Evolutionary conservation across 2,888 invertebrate genomes (phyloP), one percentile per base, ranked within the genome.

Genomic region (Alloscopus bannaensis): DNA sequence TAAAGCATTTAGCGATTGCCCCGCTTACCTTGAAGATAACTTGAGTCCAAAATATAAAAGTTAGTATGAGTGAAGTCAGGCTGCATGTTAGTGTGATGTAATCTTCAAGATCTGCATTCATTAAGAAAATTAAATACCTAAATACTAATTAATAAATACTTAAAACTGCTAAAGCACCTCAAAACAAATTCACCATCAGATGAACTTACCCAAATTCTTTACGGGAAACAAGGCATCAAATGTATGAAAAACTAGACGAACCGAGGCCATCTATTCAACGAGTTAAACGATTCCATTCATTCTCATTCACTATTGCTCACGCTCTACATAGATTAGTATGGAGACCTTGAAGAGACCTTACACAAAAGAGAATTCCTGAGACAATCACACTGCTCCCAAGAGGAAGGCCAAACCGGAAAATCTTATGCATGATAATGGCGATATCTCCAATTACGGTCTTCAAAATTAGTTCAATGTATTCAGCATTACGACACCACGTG

Each of bases 301-400:
- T n/a, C n/a, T n/a, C n/a, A 45, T 45, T 16, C 45, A 45, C 18
- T 36, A 45, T 45, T 18, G 3, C 13, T 8, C 36, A 8, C 6
- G 36, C 13, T 13, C 6, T 36, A 36, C 36, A 36, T 8, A 13
- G 36, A 13, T 36, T 36, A 36, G 8, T 8, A 36, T 6, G 36
- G 13, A 8, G 36, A 36, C 36, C 36, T 36, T 36, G 36, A 36
- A 36, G 36, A 45, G 3, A n/a, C 3, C 71, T 71, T 68, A 81
- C 81, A 55, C 72, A 69, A 4, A 64, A 62, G 18, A 81, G 59
- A 0, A 64, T 26, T 13, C 64, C 81, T 8, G 69, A 28, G 16
- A 73, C 59, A 29, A 81, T 77, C 16, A 81, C 42, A n/a, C 75
- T 50, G 29, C 75, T 78, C 28, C 81, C 81, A 4, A 78, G 20